These are phyloP conservation scores for Sebastes aleutianus DNA, from an alignment of 2,797 vertebrate genomes.

Conservation along the genomic window DNA sequence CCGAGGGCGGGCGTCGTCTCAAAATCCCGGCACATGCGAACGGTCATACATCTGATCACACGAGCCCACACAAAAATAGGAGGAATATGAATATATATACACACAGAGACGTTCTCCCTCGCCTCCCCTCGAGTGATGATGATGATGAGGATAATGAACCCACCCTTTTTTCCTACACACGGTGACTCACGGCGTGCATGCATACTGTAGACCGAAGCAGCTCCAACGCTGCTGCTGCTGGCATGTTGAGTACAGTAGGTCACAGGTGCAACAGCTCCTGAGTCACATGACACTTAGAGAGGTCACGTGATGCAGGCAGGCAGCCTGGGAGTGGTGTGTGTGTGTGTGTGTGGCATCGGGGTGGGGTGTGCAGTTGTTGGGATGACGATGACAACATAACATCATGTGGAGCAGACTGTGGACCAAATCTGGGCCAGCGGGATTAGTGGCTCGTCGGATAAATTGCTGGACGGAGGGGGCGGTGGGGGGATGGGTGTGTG, in stretches of 20 bases:
- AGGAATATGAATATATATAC: not conserved
- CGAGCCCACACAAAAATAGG: slow-evolving; percentile 44
- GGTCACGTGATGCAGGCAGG: slow-evolving; percentile 43
- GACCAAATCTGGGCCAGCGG: slow-evolving; percentile 80
- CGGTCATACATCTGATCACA: slow-evolving; percentile 14
- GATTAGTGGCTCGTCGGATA: slow-evolving; percentile 79
- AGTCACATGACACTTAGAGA: slow-evolving; percentile 50
- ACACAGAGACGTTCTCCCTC: not conserved
- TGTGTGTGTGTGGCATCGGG: not conserved
- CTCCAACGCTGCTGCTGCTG: slow-evolving; percentile 17
- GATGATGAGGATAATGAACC: slow-evolving; percentile 33
- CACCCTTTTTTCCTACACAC: slow-evolving; percentile 30
- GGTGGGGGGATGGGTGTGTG: slow-evolving; percentile 24
- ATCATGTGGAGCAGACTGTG: slow-evolving; percentile 70
- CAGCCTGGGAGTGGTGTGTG: not conserved
- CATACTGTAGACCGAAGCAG: not conserved
- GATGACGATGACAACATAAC: slow-evolving; percentile 52
- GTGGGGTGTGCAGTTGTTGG: slow-evolving; percentile 36
- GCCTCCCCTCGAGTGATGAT: slow-evolving; percentile 43
- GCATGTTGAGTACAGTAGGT: slow-evolving; percentile 51
- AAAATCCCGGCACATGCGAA: slow-evolving; percentile 24
- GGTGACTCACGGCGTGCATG: slow-evolving; percentile 44
- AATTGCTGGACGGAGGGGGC: slow-evolving; percentile 52
- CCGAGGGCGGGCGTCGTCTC: slow-evolving; percentile 31
- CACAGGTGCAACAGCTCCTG: slow-evolving; percentile 56